Percentiles rank a stretch among this genome's conserved stretches.
phyloP scores from a whole-genome alignment of 2,113 vertebrate genomes.

The Spea multiplicata region DNA sequence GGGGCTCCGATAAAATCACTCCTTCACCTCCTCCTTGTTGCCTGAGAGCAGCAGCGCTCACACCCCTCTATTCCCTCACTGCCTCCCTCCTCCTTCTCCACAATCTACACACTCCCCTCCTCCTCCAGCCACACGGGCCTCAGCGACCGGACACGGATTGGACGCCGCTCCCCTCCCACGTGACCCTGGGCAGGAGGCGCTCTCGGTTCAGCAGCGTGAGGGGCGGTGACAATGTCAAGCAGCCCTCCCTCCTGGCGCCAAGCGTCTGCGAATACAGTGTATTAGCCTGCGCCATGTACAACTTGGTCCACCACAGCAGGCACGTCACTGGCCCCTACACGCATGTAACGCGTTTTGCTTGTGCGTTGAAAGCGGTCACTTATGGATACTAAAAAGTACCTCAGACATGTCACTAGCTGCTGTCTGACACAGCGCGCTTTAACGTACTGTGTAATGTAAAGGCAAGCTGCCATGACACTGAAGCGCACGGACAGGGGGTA shows the following conservation, averaged over 20 bases:
- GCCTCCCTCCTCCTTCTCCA: conserved; percentile 25
- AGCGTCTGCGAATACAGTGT: background rate
- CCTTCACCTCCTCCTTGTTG: background rate
- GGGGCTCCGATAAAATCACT: background rate
- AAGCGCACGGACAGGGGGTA: background rate
- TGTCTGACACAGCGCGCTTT: too few species aligned
- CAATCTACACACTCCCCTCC: conserved; percentile 50
- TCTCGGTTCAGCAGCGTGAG: background rate
- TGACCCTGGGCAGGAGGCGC: conserved; percentile 50
- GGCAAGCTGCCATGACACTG: background rate
- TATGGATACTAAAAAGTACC: background rate
- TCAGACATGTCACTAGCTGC: background rate
- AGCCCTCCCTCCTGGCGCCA: background rate
- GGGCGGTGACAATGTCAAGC: background rate
- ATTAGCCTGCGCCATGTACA: background rate
- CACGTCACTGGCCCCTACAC: conserved; percentile 27
- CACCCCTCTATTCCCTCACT: conserved; percentile 43
- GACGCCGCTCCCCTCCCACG: conserved; percentile 58
- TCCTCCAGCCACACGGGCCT: conserved; percentile 49
- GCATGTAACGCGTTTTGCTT: background rate
- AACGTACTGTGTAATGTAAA: background rate
- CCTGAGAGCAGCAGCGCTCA: conserved; percentile 41
- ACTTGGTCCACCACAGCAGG: background rate
- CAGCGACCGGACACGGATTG: conserved; percentile 57
- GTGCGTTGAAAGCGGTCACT: background rate